A percentile compares a stretch with the other conserved stretches of the same genome.
Evolutionary conservation across 2,888 invertebrate species (phyloP).

Genomic region (Leptinotarsa peninsularis): DNA sequence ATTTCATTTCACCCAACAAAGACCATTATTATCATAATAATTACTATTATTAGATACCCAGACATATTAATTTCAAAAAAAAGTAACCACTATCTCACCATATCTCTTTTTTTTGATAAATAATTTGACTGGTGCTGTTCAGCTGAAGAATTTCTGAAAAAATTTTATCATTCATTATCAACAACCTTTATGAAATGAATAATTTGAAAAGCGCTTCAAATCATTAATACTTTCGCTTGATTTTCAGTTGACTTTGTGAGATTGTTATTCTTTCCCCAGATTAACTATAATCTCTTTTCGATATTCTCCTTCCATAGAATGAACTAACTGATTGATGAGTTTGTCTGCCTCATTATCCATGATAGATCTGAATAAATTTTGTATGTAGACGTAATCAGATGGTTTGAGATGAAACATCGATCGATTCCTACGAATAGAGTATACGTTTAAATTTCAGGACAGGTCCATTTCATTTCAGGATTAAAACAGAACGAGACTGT

Average conservation of each 20-base stretch:
- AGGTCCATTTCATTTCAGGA: conserved; percentile 3
- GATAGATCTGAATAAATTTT: not conserved
- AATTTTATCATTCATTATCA: no score
- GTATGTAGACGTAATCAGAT: not conserved
- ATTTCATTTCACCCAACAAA: no score
- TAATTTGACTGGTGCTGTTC: no score
- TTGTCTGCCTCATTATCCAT: not conserved
- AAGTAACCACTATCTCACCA: no score
- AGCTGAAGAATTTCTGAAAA: no score
- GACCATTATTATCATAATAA: no score
- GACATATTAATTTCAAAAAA: no score
- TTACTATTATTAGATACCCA: no score
- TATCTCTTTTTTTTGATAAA: no score
- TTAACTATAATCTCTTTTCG: not conserved
- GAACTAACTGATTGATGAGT: conserved; percentile 3
- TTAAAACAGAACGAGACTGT: conserved; percentile 11
- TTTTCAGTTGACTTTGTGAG: not conserved
- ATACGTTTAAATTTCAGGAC: not conserved
- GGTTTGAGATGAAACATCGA: conserved; percentile 5
- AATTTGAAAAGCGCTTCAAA: no score
- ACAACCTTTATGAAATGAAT: no score
- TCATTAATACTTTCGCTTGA: not conserved
- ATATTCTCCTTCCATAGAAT: not conserved
- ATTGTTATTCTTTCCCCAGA: not conserved
- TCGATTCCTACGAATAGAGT: not conserved